Conservation (phyloP, 2,113 vertebrate genomes). For the Bostrychus sinensis region DNA sequence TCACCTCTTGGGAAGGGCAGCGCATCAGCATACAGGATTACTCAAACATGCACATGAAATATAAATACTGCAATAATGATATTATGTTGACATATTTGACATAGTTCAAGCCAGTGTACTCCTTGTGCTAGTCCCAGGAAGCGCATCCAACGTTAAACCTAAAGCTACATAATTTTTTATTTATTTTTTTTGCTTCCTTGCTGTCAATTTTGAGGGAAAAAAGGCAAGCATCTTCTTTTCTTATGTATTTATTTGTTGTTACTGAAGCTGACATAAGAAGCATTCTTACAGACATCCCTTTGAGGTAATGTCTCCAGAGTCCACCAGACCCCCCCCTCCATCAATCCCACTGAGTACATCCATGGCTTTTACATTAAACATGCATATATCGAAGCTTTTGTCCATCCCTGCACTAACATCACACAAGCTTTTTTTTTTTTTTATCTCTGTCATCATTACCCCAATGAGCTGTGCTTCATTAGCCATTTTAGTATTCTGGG, state of each 20-base stretch:
- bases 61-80: no score
- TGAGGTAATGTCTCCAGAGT: constrained; percentile 27
- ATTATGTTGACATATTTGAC: no score
- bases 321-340: background rate
- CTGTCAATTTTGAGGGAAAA: no score
- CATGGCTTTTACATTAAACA: constrained; percentile 22
- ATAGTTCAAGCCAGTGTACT: no score
- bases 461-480: constrained; percentile 35
- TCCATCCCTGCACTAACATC: constrained; percentile 38
- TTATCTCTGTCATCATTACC: constrained; percentile 22
- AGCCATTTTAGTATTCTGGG: constrained; percentile 54
- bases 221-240: background rate
- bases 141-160: no score
- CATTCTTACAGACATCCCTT: constrained; percentile 15
- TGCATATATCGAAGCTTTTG: constrained; percentile 35
- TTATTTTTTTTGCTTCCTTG: no score
- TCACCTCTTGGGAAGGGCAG: no score
- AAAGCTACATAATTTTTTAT: no score
- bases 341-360: background rate
- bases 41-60: no score
- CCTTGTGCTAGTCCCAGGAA: no score
- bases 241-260: constrained; percentile 40
- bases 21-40: no score
- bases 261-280: constrained; percentile 3
- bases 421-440: constrained; percentile 19